phyloP scores from a whole-genome alignment of 92 coral and sea anemone species.

The Phenganax marumi region DNA sequence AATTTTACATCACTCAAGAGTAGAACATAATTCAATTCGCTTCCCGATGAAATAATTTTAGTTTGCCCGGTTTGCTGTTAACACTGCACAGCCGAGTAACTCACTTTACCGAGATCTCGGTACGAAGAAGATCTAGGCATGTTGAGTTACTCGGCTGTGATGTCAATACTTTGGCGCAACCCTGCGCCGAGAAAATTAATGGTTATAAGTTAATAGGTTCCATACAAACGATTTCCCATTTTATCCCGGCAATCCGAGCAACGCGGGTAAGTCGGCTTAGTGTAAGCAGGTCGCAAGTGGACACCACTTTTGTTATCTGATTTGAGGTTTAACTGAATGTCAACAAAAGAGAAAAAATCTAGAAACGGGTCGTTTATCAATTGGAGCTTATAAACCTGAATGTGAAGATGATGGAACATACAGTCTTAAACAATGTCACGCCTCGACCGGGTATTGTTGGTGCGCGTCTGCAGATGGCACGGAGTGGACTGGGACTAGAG shows the following conservation, averaged over 20 bases:
- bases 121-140: no score
- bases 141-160: no score
- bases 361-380: slow-evolving; percentile 59
- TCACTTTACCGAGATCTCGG: no score
- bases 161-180: no score
- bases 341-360: slow-evolving; percentile 59
- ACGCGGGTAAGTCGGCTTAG: background rate
- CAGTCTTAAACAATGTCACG: slow-evolving; percentile 69
- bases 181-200: no score
- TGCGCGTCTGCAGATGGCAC: slow-evolving; percentile 73
- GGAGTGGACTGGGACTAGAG: slow-evolving; percentile 80
- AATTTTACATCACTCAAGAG: no score
- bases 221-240: background rate
- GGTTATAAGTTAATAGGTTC: background rate
- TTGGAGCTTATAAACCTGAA: slow-evolving; percentile 71
- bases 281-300: no score
- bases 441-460: slow-evolving; percentile 77
- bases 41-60: no score
- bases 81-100: no score
- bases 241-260: background rate
- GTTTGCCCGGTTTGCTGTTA: no score
- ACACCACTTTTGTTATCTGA: background rate
- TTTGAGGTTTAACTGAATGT: slow-evolving; percentile 70
- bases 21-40: no score
- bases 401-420: slow-evolving; percentile 72